phyloP scores from a whole-genome alignment of 2,797 vertebrate genomes.

The Crypturellus tataupa region DNA sequence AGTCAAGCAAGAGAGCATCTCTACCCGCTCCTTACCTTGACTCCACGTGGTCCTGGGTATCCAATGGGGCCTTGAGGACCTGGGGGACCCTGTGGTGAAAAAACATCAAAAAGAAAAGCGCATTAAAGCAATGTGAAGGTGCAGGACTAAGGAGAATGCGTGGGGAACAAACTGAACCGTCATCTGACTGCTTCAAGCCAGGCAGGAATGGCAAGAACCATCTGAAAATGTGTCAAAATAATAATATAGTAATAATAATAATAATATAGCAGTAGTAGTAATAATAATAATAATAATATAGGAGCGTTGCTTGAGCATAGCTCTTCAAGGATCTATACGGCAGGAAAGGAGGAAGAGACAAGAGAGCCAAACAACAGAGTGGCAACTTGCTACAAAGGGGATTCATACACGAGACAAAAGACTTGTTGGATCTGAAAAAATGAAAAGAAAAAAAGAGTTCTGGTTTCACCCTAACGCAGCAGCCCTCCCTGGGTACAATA shows the following conservation, averaged over 20 bases:
- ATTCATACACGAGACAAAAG: accelerated
- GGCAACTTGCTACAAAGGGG: neutral
- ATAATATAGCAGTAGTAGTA: too few species aligned
- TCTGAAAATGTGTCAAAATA: neutral
- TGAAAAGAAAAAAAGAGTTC: neutral
- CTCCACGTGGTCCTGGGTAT: conserved; percentile 94
- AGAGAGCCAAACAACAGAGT: neutral
- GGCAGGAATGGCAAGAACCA: neutral
- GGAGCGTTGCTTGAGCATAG: neutral
- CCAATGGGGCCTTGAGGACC: conserved; percentile 97
- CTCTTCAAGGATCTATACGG: neutral
- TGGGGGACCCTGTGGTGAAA: conserved; percentile 87
- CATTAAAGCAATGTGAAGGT: neutral
- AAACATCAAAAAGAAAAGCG: neutral
- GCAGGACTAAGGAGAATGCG: accelerated
- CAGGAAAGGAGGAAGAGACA: neutral
- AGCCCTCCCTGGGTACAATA: neutral
- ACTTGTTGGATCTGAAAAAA: neutral
- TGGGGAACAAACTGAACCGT: neutral
- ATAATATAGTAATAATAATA: too few species aligned
- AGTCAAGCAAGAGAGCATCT: neutral
- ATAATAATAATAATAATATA: neutral
- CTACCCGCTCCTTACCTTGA: conserved; percentile 87
- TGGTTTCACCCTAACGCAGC: neutral
- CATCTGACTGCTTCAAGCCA: neutral